phyloP scores from a whole-genome alignment of 2,888 invertebrate genomes.

The Scaptomyza cyrtandrae region DNA sequence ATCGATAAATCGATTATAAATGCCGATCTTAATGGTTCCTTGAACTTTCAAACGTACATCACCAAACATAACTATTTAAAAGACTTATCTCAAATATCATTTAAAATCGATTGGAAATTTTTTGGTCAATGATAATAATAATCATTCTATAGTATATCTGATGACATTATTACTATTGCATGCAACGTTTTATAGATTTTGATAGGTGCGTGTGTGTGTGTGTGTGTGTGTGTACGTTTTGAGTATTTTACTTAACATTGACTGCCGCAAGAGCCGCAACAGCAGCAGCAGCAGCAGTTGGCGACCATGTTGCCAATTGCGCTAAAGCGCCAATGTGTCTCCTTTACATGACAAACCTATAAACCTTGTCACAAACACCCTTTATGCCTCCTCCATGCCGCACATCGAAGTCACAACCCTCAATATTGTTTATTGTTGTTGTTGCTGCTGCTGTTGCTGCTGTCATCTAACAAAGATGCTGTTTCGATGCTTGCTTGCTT shows the following conservation, averaged over 20 bases:
- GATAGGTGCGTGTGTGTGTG: slow-evolving; percentile 4
- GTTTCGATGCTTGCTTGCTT: background rate
- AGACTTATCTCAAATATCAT: too few relatives aligned
- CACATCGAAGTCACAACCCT: background rate
- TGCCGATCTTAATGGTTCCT: too few relatives aligned
- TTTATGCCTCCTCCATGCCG: background rate
- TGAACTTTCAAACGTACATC: too few relatives aligned
- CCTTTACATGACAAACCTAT: slow-evolving; percentile 23
- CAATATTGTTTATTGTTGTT: background rate
- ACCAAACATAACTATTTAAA: too few relatives aligned
- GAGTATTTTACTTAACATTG: slow-evolving; percentile 63
- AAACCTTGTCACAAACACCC: too few relatives aligned
- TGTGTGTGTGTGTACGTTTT: slow-evolving; percentile 7
- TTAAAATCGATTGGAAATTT: too few relatives aligned
- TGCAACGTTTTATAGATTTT: too few relatives aligned
- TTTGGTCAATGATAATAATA: background rate
- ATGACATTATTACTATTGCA: background rate
- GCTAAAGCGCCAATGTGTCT: slow-evolving; percentile 32
- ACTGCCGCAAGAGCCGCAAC: slow-evolving; percentile 61
- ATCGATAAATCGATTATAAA: too few relatives aligned
- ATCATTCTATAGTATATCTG: background rate
- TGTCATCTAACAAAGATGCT: slow-evolving; percentile 46
- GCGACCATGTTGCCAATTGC: slow-evolving; percentile 32
- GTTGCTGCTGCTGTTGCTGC: slow-evolving; percentile 23
- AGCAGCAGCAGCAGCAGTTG: background rate